phyloP scores from a whole-genome alignment of 2,888 invertebrate species.

The Dolichopus griseipennis region DNA sequence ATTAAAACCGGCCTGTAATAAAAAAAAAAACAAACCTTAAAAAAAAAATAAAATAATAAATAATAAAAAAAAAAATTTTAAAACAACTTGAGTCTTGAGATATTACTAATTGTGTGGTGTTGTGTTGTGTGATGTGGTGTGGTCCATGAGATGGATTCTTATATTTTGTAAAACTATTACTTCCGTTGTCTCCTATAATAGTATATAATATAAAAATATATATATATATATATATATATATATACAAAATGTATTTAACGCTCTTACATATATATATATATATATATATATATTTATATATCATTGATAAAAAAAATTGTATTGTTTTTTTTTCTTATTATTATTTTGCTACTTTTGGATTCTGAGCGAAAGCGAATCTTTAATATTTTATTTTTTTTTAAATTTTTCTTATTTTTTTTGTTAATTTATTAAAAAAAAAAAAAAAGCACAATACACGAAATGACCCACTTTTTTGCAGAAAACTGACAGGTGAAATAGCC shows the following conservation, averaged over 20 bases:
- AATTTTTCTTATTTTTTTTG: not conserved
- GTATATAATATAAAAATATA: too few relatives aligned
- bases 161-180: not conserved
- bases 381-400: not conserved
- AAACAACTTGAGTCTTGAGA: too few relatives aligned
- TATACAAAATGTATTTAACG: not conserved
- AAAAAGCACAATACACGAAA: not conserved
- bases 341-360: not conserved
- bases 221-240: too few relatives aligned
- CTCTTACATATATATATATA: too few relatives aligned
- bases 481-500: constrained; percentile 1
- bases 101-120: not conserved
- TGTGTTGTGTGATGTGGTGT: not conserved
- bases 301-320: too few relatives aligned
- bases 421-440: not conserved
- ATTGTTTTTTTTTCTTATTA: too few relatives aligned
- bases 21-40: not conserved
- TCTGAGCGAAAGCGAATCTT: constrained; percentile 6
- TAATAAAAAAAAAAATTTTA: not conserved
- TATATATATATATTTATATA: too few relatives aligned
- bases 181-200: not conserved
- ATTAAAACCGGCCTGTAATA: not conserved
- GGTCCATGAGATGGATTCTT: too few relatives aligned
- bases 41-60: not conserved
- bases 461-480: not conserved